Base-by-base conservation (phyloP, 1,140 invertebrate species). In the Drosophila rufa region DNA sequence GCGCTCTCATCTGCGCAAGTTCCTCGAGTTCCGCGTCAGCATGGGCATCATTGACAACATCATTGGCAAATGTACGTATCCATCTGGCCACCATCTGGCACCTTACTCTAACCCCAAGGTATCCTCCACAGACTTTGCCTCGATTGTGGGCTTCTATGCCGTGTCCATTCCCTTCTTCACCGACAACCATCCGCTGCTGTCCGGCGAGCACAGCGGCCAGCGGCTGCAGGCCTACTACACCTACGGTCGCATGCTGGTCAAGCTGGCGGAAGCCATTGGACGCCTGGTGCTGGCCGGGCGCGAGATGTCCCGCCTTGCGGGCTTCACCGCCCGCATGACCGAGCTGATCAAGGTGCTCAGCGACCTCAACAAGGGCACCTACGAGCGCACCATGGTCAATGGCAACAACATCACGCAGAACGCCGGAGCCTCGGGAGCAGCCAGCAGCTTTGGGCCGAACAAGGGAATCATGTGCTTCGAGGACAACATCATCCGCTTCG, bases 1-100 rank as follows among this genome's bases (percentile, higher is more conserved):
- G 91, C 97, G 98, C 79, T 94, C 95, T 25, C 98, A 99, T 94
- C 93, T 99, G 61, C 94, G 97, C 64, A 97, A 96, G 89, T 98
- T 98, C 93, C 95, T 99, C 36, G 96, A 97, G 83, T 99, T 99
- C 94, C 95, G 96, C 76, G 97, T 99, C 47, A 94, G 95, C 12
- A 98, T 99, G 96, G 98, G 98, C 51, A 96, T 99, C 80, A 93
- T 99, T 27, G 99, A 99, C 93, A 99, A 99, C 93, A 97, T 99
- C 61, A 94, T 99, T 67, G 98, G 97, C 22, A 99, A 99, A 95
- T 99, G 97, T 98, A 94, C 95, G 96, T 95, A 66, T 17, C 4
- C 17, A 50, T 4, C 22, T 50, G 42, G 4, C 46, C 25, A n/a
- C 0, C 15, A 42, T 12, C 33, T 22, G 33, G 1, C n/a, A 58